A percentile compares a stretch with the other conserved stretches of the same genome.
phyloP scores from a whole-genome alignment of 2,797 vertebrate genomes.

The Microctenopoma lineatum region DNA sequence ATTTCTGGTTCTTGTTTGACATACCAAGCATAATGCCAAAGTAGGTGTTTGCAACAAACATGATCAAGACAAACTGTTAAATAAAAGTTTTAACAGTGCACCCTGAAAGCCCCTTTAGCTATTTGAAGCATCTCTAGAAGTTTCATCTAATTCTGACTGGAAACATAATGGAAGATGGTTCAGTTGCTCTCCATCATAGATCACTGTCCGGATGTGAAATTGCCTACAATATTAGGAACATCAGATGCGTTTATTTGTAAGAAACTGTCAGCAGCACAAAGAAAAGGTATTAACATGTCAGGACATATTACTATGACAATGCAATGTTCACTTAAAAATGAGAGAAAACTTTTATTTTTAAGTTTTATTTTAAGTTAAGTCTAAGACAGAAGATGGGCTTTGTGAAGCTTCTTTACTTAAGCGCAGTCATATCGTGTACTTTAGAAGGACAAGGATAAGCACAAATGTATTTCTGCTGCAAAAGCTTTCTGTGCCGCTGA shows the following conservation, averaged over 20 bases:
- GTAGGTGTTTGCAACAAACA: background rate
- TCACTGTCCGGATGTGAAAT: conserved; percentile 23
- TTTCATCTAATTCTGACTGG: background rate
- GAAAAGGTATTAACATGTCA: conserved; percentile 13
- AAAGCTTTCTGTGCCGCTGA: conserved; percentile 1
- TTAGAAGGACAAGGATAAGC: conserved; percentile 30
- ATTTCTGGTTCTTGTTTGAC: too few relatives aligned
- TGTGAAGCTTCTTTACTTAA: background rate
- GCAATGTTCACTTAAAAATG: background rate
- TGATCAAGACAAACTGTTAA: background rate
- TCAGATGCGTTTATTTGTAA: conserved; percentile 10
- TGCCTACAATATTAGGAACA: conserved; percentile 10
- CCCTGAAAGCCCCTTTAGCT: background rate
- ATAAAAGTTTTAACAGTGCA: background rate
- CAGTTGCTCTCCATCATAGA: background rate
- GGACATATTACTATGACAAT: conserved; percentile 1
- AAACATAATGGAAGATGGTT: conserved; percentile 2
- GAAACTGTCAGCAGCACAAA: conserved; percentile 1
- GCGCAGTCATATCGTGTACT: background rate
- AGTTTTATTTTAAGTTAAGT: too few relatives aligned
- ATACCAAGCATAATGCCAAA: background rate
- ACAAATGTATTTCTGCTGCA: conserved; percentile 10
- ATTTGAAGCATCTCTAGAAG: background rate
- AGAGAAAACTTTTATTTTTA: background rate
- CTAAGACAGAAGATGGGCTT: background rate